Percentiles rank a stretch among this genome's conserved stretches.
These are phyloP conservation scores for Adineta ricciae DNA, from an alignment of 2,888 invertebrate genomes.

Conservation along the genomic window DNA sequence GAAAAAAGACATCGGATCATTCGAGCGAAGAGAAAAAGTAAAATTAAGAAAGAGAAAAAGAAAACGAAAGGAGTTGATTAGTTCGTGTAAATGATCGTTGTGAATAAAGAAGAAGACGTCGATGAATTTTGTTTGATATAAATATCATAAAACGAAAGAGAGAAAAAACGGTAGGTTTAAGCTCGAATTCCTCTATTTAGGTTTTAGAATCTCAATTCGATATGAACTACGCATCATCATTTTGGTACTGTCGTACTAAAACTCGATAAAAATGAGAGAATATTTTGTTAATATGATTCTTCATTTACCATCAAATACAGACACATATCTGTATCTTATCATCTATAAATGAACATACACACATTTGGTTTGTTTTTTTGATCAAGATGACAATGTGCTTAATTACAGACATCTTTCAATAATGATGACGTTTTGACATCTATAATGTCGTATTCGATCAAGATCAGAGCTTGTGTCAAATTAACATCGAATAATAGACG, in stretches of 20 bases:
- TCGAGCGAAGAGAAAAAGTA: not conserved
- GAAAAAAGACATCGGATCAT: not conserved
- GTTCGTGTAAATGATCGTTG: not conserved
- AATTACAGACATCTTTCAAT: not conserved
- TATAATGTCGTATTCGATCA: not conserved
- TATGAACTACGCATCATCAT: too few species aligned
- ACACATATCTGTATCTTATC: not conserved
- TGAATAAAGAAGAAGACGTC: not conserved
- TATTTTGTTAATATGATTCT: not conserved
- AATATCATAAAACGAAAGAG: not conserved
- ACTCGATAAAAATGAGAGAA: too few species aligned
- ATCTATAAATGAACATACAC: not conserved
- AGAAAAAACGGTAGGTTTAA: not conserved
- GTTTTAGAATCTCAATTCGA: too few species aligned
- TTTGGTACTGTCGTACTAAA: too few species aligned
- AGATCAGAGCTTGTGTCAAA: not conserved
- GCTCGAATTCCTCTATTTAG: too few species aligned
- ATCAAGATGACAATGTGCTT: not conserved
- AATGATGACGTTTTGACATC: not conserved
- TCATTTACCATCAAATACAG: not conserved
- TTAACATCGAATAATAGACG: not conserved
- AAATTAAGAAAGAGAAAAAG: not conserved
- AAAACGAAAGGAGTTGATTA: not conserved
- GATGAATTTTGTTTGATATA: not conserved
- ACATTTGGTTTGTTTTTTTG: not conserved